These are phyloP conservation scores for Pseudorectes ferrugineus DNA, from an alignment of 2,113 vertebrate genomes.

Conservation along the genomic window DNA sequence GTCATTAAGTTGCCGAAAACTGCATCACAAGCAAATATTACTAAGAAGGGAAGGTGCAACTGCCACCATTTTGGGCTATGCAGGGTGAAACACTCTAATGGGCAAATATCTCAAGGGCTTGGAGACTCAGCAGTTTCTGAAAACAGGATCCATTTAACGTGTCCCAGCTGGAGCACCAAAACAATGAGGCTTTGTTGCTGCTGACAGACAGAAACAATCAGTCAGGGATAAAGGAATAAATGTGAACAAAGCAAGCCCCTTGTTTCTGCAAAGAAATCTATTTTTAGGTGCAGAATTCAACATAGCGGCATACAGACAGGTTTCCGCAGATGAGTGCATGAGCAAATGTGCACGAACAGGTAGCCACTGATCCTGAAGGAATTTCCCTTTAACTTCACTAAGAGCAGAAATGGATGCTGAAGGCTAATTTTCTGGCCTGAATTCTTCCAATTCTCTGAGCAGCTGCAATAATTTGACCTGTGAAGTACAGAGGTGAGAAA, in stretches of 20 bases:
- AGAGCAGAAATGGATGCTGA: background rate
- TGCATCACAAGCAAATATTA: background rate
- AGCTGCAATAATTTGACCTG: background rate
- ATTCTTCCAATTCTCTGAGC: background rate
- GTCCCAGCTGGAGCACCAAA: background rate
- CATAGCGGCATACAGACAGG: background rate
- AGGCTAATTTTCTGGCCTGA: background rate
- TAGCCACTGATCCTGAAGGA: background rate
- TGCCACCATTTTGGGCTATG: background rate
- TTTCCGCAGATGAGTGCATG: background rate
- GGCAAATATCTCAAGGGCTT: background rate
- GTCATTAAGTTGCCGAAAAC: background rate
- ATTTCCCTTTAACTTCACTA: background rate
- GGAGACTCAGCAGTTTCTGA: background rate
- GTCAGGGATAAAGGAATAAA: background rate
- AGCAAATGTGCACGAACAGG: background rate
- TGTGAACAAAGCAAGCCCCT: background rate
- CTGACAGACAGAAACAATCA: background rate
- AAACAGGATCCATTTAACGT: background rate
- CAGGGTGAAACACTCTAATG: background rate
- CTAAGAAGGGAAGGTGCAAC: background rate
- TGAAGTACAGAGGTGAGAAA: background rate
- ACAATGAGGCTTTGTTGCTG: background rate
- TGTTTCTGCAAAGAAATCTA: background rate
- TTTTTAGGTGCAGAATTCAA: background rate